Conservation (phyloP, 2,113 vertebrate genomes). For the Thryonomys swinderianus region DNA sequence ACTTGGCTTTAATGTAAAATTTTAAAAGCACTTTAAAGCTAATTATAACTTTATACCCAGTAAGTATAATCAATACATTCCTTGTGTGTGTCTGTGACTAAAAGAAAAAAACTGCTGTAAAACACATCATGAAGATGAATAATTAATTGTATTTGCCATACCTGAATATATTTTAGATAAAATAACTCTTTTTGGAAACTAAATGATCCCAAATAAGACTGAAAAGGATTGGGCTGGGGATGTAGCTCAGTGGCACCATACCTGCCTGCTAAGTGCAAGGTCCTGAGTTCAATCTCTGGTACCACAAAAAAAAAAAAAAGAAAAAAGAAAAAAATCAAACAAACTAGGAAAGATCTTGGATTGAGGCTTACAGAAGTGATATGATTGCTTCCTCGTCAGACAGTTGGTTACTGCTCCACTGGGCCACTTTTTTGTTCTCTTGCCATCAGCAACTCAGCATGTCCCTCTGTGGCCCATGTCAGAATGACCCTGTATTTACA, state of each 20-base stretch:
- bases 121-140: background rate
- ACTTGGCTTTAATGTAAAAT: background rate
- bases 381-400: background rate
- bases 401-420: background rate
- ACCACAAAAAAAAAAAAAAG: too few relatives aligned
- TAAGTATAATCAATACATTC: background rate
- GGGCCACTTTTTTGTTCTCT: background rate
- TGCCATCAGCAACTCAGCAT: background rate
- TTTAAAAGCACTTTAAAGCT: background rate
- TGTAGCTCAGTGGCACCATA: too few relatives aligned
- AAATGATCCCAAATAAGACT: background rate
- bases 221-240: too few relatives aligned
- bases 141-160: background rate
- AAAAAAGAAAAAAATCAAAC: too few relatives aligned
- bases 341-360: background rate
- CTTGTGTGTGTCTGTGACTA: background rate
- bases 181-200: conserved; percentile 19
- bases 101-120: background rate
- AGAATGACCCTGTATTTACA: background rate
- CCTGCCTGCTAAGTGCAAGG: too few relatives aligned
- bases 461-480: background rate
- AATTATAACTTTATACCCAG: background rate
- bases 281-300: too few relatives aligned
- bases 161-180: background rate
- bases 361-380: background rate